Percentiles rank a stretch among this genome's conserved stretches.
Evolutionary conservation across 2,888 invertebrate genomes (phyloP).

Genomic region (Dyspetes luteomarginatus): DNA sequence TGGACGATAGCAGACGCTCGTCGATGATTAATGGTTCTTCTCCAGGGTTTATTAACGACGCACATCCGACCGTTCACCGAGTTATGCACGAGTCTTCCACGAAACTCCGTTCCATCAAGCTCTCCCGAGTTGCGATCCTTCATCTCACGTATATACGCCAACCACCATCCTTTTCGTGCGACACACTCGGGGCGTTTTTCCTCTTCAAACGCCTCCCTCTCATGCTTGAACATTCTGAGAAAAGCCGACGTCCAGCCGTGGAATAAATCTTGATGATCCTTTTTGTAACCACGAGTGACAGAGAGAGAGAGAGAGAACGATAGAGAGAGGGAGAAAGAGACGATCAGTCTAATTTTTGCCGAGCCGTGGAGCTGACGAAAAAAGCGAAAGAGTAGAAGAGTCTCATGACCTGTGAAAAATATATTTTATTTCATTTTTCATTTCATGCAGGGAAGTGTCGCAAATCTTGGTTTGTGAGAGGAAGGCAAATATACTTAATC

Average conservation of each 20-base stretch:
- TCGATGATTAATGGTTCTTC: conserved; percentile 78
- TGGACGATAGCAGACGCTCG: conserved; percentile 70
- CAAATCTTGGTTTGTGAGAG: too few species aligned
- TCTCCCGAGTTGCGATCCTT: conserved; percentile 50
- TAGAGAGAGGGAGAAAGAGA: conserved; percentile 3
- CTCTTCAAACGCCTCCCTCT: conserved; percentile 5
- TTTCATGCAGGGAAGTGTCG: too few species aligned
- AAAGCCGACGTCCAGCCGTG: conserved; percentile 59
- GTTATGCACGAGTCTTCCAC: conserved; percentile 65
- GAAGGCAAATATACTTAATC: too few species aligned
- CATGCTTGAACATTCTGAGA: conserved; percentile 46
- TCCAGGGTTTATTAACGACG: conserved; percentile 79
- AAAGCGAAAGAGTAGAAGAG: neutral
- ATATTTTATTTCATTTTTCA: too few species aligned
- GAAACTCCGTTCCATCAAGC: conserved; percentile 45
- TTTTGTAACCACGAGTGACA: conserved; percentile 51
- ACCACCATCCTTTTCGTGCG: conserved; percentile 32
- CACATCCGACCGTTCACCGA: conserved; percentile 59
- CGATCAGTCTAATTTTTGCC: conserved; percentile 52
- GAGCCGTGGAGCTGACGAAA: neutral
- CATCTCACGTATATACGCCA: conserved; percentile 46
- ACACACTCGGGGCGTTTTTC: conserved; percentile 36
- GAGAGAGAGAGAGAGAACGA: conserved; percentile 19
- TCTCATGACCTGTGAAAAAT: neutral
- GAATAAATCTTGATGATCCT: conserved; percentile 66